Conservation (phyloP, 2,888 invertebrate genomes). For the Aphodius sticticus region DNA sequence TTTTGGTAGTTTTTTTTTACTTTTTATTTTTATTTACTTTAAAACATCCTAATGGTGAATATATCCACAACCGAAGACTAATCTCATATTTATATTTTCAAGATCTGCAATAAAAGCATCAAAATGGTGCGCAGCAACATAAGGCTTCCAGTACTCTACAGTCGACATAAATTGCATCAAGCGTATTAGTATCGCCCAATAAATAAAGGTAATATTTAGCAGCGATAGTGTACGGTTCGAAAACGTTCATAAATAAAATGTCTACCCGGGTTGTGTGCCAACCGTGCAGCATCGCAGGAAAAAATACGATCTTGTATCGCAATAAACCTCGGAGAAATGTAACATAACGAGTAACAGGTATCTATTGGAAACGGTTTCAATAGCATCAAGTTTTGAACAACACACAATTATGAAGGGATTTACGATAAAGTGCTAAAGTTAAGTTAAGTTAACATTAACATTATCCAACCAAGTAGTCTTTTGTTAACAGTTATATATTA, state of each 20-base stretch:
- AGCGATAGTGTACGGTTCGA: background rate
- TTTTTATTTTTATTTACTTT: too few species aligned
- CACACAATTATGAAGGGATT: too few species aligned
- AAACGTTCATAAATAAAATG: background rate
- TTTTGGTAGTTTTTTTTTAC: too few species aligned
- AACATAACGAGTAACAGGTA: too few species aligned
- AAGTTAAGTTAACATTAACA: too few species aligned
- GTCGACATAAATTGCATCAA: background rate
- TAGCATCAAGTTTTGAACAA: background rate
- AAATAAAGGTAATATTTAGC: background rate
- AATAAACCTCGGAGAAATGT: background rate
- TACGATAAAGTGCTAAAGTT: too few species aligned
- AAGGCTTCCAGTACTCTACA: background rate
- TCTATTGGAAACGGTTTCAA: too few species aligned
- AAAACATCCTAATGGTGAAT: too few species aligned
- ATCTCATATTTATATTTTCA: background rate
- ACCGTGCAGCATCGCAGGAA: background rate
- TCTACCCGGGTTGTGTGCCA: background rate
- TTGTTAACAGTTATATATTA: too few species aligned
- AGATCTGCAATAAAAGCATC: background rate
- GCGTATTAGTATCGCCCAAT: conserved; percentile 4
- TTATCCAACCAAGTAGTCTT: too few species aligned
- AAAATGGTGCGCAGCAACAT: background rate
- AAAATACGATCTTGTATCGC: background rate
- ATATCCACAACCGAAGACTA: background rate